phyloP scores from a whole-genome alignment of 2,888 invertebrate genomes.

The Vandiemenella viatica region DNA sequence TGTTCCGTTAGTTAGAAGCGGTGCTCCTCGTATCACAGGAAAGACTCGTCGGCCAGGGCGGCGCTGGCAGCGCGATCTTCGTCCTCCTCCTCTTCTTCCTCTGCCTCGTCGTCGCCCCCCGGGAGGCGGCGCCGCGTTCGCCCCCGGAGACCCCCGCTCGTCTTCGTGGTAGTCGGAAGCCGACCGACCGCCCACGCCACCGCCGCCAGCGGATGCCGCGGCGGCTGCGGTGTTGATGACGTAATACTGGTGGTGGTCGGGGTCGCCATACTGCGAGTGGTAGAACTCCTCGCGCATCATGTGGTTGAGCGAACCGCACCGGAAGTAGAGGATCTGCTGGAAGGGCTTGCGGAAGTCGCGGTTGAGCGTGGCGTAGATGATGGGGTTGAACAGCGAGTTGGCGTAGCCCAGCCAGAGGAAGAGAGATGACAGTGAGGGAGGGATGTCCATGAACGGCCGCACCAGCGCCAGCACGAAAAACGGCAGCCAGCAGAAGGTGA shows the following conservation, averaged over 20 bases:
- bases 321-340: slow-evolving; percentile 84
- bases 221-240: slow-evolving; percentile 12
- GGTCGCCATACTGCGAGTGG: slow-evolving; percentile 81
- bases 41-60: slow-evolving; percentile 12
- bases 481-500: slow-evolving; percentile 86
- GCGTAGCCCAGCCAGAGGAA: slow-evolving; percentile 90
- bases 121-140: no score
- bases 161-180: neutral
- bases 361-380: slow-evolving; percentile 91
- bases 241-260: slow-evolving; percentile 30
- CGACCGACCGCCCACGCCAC: no score
- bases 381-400: slow-evolving; percentile 88
- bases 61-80: slow-evolving; percentile 4
- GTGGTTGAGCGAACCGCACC: slow-evolving; percentile 72
- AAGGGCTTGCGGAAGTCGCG: slow-evolving; percentile 91
- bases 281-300: slow-evolving; percentile 93
- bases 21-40: slow-evolving; percentile 16
- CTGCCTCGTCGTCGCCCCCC: slow-evolving; percentile 5
- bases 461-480: slow-evolving; percentile 89
- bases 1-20: no score
- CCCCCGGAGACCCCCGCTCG: no score
- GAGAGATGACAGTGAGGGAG: slow-evolving; percentile 60
- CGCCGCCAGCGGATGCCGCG: neutral
- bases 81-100: no score
- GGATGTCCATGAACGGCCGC: slow-evolving; percentile 65